Percentiles rank a stretch among this genome's conserved stretches.
Conservation (phyloP, 1,140 invertebrate genomes). For the Latrodectus geometricus region DNA sequence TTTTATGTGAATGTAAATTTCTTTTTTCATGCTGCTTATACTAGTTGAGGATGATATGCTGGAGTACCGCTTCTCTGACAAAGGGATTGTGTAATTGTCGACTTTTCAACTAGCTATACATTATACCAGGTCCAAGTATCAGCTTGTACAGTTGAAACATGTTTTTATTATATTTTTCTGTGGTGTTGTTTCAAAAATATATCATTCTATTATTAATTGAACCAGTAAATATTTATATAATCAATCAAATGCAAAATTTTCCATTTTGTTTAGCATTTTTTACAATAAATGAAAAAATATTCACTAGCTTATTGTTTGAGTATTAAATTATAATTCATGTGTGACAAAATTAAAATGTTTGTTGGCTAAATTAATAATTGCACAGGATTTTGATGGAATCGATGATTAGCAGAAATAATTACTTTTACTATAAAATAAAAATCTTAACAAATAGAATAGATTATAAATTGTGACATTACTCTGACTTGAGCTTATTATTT, state of each 20-base stretch:
- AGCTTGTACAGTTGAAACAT: conserved; percentile 48
- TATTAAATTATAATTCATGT: background rate
- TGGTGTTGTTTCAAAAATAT: background rate
- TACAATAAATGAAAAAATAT: background rate
- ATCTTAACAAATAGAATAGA: too few species aligned
- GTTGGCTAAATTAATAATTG: too few species aligned
- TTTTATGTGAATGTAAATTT: conserved; percentile 17
- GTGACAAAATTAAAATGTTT: background rate
- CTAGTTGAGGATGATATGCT: conserved; percentile 62
- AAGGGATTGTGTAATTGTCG: conserved; percentile 55
- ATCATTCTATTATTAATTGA: background rate
- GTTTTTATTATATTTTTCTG: conserved; percentile 8
- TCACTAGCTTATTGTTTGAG: too few species aligned
- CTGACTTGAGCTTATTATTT: too few species aligned
- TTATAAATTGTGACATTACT: too few species aligned
- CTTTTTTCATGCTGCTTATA: conserved; percentile 59
- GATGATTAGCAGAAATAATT: too few species aligned
- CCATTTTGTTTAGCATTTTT: background rate
- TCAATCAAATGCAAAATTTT: background rate
- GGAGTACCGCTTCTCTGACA: conserved; percentile 62
- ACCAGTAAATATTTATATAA: background rate
- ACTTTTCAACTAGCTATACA: conserved; percentile 12
- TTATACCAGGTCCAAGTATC: conserved; percentile 53
- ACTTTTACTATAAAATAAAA: too few species aligned
- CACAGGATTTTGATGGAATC: too few species aligned